Conservation (phyloP, 2,113 vertebrate genomes). For the Psephotus haematonotus region DNA sequence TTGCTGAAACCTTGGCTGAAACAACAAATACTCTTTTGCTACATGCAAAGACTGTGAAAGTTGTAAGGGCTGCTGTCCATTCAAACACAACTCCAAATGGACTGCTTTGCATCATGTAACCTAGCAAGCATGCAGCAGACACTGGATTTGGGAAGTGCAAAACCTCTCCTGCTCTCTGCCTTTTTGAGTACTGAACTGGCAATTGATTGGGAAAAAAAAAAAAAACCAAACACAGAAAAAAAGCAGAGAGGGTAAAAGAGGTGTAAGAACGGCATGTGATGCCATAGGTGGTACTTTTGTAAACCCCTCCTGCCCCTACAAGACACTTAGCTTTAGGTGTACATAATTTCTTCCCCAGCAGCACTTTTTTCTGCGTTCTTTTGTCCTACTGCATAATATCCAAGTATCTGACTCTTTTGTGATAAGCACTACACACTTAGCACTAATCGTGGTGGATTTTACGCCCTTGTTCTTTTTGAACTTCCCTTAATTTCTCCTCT, state of each 20-base stretch:
- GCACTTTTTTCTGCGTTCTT: neutral
- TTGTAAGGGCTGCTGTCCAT: neutral
- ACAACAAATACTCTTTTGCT: neutral
- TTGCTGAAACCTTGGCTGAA: neutral
- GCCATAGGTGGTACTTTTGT: neutral
- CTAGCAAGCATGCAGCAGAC: neutral
- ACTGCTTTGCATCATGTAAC: neutral
- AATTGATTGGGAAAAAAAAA: neutral
- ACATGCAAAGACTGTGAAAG: neutral
- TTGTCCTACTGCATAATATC: neutral
- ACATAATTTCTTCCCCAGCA: neutral
- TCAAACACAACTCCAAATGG: neutral
- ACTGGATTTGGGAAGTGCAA: neutral
- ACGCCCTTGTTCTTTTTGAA: neutral
- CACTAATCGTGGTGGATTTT: neutral
- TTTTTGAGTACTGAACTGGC: neutral
- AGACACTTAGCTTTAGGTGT: neutral
- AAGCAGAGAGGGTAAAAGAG: neutral
- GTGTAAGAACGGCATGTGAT: neutral
- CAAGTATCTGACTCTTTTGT: neutral
- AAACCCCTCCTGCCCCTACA: neutral
- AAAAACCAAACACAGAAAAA: neutral
- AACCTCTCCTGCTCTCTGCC: neutral
- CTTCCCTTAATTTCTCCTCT: conserved; percentile 15
- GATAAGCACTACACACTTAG: neutral